Evolutionary conservation across 1,140 invertebrate species (phyloP).

Genomic region (Marisa cornuarietis): DNA sequence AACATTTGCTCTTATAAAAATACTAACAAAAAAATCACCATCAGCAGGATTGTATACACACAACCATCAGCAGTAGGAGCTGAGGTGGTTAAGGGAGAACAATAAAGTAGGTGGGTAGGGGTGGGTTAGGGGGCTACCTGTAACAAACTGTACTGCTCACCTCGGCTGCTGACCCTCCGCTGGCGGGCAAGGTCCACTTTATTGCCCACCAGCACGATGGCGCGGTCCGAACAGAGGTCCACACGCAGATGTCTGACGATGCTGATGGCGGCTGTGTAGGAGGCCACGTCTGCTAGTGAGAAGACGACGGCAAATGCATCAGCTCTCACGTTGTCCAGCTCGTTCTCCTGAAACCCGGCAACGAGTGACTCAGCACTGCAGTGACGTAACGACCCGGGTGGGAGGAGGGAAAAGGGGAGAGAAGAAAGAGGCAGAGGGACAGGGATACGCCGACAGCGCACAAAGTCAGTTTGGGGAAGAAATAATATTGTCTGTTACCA

Average conservation of each 20-base stretch:
- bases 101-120: background rate
- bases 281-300: conserved; percentile 83
- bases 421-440: no score
- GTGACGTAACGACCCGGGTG: background rate
- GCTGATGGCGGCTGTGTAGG: conserved; percentile 58
- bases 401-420: conserved; percentile 6
- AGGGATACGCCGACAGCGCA: no score
- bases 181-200: conserved; percentile 92
- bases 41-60: no score
- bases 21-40: no score
- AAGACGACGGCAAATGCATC: conserved; percentile 94
- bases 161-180: conserved; percentile 83
- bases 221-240: conserved; percentile 30
- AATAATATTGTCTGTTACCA: no score
- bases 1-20: no score
- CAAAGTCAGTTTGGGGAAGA: background rate
- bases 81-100: no score
- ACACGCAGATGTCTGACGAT: conserved; percentile 42
- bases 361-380: background rate
- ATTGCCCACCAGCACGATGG: conserved; percentile 80
- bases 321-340: conserved; percentile 22
- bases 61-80: no score
- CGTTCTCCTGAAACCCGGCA: conserved; percentile 6
- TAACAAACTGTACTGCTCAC: conserved; percentile 68
- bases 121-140: background rate